phyloP scores from a whole-genome alignment of 2,888 invertebrate genomes.

The Malacosoma neustria region DNA sequence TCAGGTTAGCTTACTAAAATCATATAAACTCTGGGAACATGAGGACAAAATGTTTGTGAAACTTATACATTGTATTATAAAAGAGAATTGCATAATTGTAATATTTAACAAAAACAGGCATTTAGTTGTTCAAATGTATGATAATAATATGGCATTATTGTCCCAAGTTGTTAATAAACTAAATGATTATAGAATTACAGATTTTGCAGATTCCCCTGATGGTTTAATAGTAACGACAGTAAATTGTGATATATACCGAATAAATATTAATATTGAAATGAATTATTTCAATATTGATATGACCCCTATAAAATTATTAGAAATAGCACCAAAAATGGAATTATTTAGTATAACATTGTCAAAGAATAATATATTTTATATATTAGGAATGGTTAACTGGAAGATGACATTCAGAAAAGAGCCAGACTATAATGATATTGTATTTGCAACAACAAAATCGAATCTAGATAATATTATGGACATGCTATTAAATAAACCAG shows the following conservation, averaged over 20 bases:
- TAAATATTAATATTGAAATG: conserved; percentile 19
- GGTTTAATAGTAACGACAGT: conserved; percentile 32
- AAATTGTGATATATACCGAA: conserved; percentile 38
- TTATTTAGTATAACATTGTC: conserved; percentile 36
- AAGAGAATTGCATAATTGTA: conserved; percentile 30
- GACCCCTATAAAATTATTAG: conserved; percentile 26
- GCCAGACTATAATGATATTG: conserved; percentile 28
- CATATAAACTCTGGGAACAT: conserved; percentile 32
- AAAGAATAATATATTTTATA: conserved; percentile 30
- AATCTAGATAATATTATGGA: conserved; percentile 21
- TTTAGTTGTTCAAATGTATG: conserved; percentile 35
- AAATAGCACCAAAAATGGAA: conserved; percentile 24
- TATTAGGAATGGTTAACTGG: conserved; percentile 30
- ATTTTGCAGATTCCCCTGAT: conserved; percentile 23
- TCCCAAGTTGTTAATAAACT: conserved; percentile 36
- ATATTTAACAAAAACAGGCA: conserved; percentile 52
- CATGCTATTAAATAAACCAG: conserved; percentile 35
- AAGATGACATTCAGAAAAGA: conserved; percentile 37
- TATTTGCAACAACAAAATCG: conserved; percentile 26
- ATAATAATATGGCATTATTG: conserved; percentile 27
- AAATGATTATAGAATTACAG: conserved; percentile 47
- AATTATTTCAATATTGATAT: conserved; percentile 21
- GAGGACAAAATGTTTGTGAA: conserved; percentile 46
- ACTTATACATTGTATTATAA: conserved; percentile 21
- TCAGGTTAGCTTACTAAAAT: conserved; percentile 17